Base-by-base conservation (phyloP, 2,888 invertebrate genomes). In the Mactromeris polynyma region DNA sequence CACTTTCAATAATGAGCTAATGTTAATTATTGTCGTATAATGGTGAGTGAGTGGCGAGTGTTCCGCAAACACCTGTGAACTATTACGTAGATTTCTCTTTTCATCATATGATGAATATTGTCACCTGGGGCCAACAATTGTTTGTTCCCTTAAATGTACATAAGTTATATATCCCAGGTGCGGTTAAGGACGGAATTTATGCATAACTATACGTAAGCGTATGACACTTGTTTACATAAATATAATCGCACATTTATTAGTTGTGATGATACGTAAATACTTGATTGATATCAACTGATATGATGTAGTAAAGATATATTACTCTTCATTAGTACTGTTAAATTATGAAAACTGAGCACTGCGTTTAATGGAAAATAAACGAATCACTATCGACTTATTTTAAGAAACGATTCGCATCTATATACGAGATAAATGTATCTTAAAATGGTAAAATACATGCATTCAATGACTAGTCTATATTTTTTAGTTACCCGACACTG, bases 1-100 rank as follows among this genome's bases (percentile, higher is more conserved):
- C 58, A 64, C 58, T 64, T 64, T 64, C 58, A 73, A 73, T 73
- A 73, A 73, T 19, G 73, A 73, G 73, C 73, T 19, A 73, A 36
- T 73, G 36, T 33, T 73, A 11, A 73, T 73, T 73, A 73, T 73
- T 17, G 33, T 36, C 73, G 36, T 73, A 36, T 73, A 73, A 73
- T 73, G 26, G 26, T 26, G 36, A 73, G 36, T 73, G 73, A 33
- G 11, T 33, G 19, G 36, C 21, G 73, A 73, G 19, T 73, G 73
- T 33, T 33, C 17, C 17, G 36, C 36, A 36, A 73, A 73, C 73
- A 73, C 73, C 73, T 73, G 73, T 73, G 73, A 73, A 58, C n/a
- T 64, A 64, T 73, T 2, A 73, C 14, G 19, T 19, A 73, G 33
- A 19, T 9, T 73, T 11, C 36, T 33, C 73, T 17, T 33, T 36